Evolutionary conservation across 1,140 invertebrate species (phyloP).

Genomic region (Phortica variegata): DNA sequence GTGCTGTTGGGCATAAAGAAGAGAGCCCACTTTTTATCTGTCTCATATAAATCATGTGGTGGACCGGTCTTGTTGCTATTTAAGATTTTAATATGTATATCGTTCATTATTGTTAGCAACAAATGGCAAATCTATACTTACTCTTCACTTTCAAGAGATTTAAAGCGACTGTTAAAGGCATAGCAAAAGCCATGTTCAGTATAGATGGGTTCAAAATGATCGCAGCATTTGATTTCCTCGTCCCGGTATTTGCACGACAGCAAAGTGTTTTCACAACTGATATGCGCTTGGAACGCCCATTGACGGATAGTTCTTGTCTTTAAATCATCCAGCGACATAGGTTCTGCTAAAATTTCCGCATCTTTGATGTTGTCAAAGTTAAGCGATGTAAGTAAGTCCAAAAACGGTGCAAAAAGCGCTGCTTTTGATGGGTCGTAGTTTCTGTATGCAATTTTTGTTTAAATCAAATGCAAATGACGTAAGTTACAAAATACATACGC

Average conservation of each 20-base stretch:
- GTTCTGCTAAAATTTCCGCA: conserved; percentile 23
- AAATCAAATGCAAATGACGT: background rate
- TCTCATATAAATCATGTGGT: conserved; percentile 53
- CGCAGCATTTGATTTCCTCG: conserved; percentile 63
- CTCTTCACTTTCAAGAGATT: conserved; percentile 42
- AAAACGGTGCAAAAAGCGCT: conserved; percentile 34
- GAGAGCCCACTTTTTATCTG: conserved; percentile 55
- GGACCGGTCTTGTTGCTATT: conserved; percentile 30
- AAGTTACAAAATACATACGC: conserved; percentile 27
- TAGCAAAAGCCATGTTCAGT: conserved; percentile 73
- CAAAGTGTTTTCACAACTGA: conserved; percentile 37
- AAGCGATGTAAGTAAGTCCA: conserved; percentile 49
- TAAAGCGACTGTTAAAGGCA: conserved; percentile 66
- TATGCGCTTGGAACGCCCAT: conserved; percentile 37
- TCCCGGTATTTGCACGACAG: conserved; percentile 64
- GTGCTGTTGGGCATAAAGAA: conserved; percentile 47
- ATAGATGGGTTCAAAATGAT: conserved; percentile 64
- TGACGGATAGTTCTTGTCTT: conserved; percentile 32
- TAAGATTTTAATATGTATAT: too few relatives aligned
- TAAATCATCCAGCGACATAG: conserved; percentile 24
- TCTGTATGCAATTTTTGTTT: conserved; percentile 8
- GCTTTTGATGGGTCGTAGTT: conserved; percentile 38
- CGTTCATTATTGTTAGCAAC: background rate
- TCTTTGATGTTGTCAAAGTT: conserved; percentile 47
- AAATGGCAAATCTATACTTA: conserved; percentile 23